These are phyloP conservation scores for Rhynchotus rufescens DNA, from an alignment of 2,797 vertebrate species.

Conservation along the genomic window DNA sequence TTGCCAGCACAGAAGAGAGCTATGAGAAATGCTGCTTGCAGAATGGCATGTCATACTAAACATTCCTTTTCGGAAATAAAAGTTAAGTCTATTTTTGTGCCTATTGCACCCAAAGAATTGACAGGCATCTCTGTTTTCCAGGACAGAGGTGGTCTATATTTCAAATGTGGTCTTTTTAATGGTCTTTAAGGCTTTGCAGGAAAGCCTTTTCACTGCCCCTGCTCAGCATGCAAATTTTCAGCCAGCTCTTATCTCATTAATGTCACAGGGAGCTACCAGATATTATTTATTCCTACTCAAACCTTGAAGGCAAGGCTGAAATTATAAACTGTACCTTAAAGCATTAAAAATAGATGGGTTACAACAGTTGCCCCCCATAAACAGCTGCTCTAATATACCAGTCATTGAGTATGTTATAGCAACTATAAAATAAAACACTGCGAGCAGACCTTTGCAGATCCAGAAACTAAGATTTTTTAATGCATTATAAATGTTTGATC, in stretches of 20 bases:
- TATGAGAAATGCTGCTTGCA: background rate
- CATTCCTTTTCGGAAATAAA: background rate
- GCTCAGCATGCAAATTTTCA: background rate
- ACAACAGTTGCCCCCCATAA: background rate
- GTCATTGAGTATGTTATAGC: background rate
- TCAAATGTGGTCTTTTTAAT: background rate
- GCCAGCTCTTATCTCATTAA: background rate
- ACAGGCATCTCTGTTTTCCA: background rate
- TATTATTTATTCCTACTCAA: background rate
- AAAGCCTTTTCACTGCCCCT: background rate
- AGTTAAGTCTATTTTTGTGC: background rate
- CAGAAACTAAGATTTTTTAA: background rate
- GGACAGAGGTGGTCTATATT: background rate
- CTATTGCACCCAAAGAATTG: background rate
- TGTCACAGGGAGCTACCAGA: conserved; percentile 1
- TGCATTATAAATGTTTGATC: background rate
- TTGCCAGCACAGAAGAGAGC: background rate
- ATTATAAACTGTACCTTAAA: background rate
- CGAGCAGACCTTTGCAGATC: background rate
- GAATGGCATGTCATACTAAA: background rate
- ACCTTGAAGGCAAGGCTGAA: background rate
- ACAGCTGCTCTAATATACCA: background rate
- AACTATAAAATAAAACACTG: background rate
- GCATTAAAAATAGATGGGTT: background rate
- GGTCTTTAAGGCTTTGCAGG: background rate